Base-by-base conservation (phyloP, 2,113 vertebrate genomes). In the Thermophis baileyi region DNA sequence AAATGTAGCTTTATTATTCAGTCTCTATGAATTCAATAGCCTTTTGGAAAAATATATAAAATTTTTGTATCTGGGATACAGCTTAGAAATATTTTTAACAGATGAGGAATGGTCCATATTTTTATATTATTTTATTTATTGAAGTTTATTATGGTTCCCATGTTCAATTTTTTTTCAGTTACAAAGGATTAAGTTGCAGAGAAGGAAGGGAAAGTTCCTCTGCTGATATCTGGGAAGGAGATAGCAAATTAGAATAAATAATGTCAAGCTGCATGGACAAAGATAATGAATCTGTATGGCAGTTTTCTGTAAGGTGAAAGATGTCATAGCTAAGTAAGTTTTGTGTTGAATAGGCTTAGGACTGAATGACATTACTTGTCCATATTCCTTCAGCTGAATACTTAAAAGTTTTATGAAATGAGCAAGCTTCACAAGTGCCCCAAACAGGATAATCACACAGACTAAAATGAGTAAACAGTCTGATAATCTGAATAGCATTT, bases 391-490 rank as follows among this genome's bases (percentile, higher is more conserved):
- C 54, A 90, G 24, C 50, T 63, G 9, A 27, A 60, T 16, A 87
- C 47, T 49, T 55, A 47, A 63, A 44, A 3, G 2, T 89, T 55
- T 87, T 46, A 93, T 89, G 12, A 57, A 90, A 63, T 46, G 44
- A 81, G 54, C 14, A 60, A 81, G 63, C 50, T 89, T 81, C 44
- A 54, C 49, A 89, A 50, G 90, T 16, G 3, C 35, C 44, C 69
- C 90, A 91, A 50, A 85, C 90, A 85, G 49, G 53, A 91, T 91
- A 91, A 86, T 90, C 46, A 93, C 18, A 63, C 30, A 20, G n/a
- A 63, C 54, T 60, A n/a, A 89, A 90, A n/a, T n/a, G n/a, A 94
- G 91, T 90, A 93, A 93, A 90, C 93, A 95, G 81, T 94, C 87
- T 92, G 81, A 74, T 81, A 24, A 11, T 54, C 27, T n/a, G 9